Conservation (phyloP, 1,140 invertebrate genomes). For the Arctopsyche grandis region DNA sequence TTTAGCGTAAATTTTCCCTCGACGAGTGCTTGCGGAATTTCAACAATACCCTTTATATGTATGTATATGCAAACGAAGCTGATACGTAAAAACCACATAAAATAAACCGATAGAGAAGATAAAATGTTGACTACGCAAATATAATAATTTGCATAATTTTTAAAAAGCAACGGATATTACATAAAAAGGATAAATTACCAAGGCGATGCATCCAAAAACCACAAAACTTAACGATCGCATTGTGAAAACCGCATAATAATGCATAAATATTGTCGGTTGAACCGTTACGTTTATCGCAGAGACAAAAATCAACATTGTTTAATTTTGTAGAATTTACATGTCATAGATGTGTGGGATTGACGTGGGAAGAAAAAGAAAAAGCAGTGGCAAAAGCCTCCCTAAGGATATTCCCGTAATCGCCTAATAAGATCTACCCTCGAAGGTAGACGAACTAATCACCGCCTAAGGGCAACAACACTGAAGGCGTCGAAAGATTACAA, state of each 20-base stretch:
- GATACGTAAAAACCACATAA: too few species aligned
- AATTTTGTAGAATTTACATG: too few species aligned
- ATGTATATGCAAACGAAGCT: not conserved
- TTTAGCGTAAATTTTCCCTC: slow-evolving; percentile 22
- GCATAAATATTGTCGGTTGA: not conserved
- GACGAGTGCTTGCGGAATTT: not conserved
- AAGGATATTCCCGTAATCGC: not conserved
- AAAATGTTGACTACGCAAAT: not conserved
- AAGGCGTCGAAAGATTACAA: slow-evolving; percentile 8
- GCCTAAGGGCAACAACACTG: not conserved
- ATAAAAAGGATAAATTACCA: too few species aligned
- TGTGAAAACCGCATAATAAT: slow-evolving; percentile 14
- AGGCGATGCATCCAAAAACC: slow-evolving; percentile 11
- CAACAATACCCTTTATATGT: not conserved
- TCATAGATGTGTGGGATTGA: too few species aligned
- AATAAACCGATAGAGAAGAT: not conserved
- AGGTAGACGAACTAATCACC: slow-evolving; percentile 8
- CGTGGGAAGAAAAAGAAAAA: not conserved
- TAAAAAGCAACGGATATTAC: not conserved
- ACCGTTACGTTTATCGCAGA: not conserved
- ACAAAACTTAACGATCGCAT: not conserved
- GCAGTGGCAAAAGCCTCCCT: not conserved
- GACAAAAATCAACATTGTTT: not conserved
- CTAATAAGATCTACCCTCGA: not conserved
- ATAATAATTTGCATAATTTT: not conserved